A percentile compares a stretch with the other conserved stretches of the same genome.
Conservation (phyloP, 2,113 vertebrate species). For the Meles meles region DNA sequence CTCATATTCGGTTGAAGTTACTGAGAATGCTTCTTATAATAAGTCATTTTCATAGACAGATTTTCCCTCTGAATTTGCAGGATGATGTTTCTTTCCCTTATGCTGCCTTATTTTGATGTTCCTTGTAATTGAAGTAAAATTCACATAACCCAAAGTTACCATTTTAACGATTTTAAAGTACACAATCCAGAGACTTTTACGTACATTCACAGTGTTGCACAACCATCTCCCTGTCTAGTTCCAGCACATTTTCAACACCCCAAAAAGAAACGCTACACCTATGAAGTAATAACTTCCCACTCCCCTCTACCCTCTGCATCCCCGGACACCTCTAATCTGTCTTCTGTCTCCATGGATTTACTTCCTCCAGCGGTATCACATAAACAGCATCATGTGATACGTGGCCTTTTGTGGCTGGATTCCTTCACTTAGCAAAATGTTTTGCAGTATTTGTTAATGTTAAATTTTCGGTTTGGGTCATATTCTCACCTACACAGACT, state of each 20-base stretch:
- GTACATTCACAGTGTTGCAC: background rate
- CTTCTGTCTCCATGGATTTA: background rate
- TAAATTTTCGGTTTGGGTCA: background rate
- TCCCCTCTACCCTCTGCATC: rapidly evolving
- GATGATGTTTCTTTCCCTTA: background rate
- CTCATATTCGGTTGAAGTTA: background rate
- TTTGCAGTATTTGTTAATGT: background rate
- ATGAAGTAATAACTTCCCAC: background rate
- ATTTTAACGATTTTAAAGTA: background rate
- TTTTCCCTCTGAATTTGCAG: background rate
- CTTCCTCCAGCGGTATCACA: background rate
- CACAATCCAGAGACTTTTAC: background rate
- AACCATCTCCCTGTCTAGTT: background rate
- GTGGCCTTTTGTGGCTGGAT: background rate
- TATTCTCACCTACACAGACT: background rate
- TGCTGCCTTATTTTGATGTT: background rate
- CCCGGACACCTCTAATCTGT: background rate
- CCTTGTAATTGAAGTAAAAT: background rate
- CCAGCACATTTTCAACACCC: background rate
- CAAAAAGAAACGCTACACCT: background rate
- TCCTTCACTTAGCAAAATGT: background rate
- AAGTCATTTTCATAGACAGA: background rate
- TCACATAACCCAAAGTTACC: background rate
- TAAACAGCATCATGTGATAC: background rate
- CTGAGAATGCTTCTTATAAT: background rate